Base-by-base conservation (phyloP, 1,140 invertebrate species). In the Papilio dardanus region DNA sequence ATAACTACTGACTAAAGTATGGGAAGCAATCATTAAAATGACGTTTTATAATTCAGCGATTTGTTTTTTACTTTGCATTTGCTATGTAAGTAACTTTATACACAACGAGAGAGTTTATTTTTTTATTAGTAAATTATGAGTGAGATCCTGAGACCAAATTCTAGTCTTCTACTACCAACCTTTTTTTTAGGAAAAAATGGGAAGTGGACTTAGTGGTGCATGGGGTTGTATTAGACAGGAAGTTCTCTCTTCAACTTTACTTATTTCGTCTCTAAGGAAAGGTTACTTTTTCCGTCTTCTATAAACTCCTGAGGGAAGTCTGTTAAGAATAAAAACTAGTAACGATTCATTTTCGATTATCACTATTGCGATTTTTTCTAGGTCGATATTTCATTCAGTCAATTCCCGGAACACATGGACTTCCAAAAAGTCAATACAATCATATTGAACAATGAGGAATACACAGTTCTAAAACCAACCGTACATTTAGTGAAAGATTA, bases 361-460 rank as follows among this genome's bases (percentile, higher is more conserved):
- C 8, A 28, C 28, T 54, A 54, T 21, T 8, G 0, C 2, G 46
- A 67, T 68, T 35, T 3, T 50, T 83, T 83, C 46, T 65, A 85
- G 82, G 31, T 84, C 21, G 50, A 81, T 24, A n/a, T 35, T 31
- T 54, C 69, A 42, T 31, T 28, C 58, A 46, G 79, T 5, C 82
- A 84, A 66, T 85, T 89, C 28, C 79, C 81, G 28, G 31, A 79
- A 16, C 89, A 91, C 54, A 74, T 85, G 30, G 89, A 91, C 75
- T 83, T 90, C 14, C 84, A 89, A 69, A 89, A 88, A 85, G 37
- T 89, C 28, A 74, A 81, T 1, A 84, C 87, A 76, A 78, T 87
- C 10, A 78, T 76, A 35, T 79, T 83, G 7, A 78, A 81, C 12
- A 80, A 87, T n/a, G 81, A 87, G 68, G 86, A 87, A 78, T 91